phyloP scores from a whole-genome alignment of 2,113 vertebrate species.

The Eptesicus fuscus region DNA sequence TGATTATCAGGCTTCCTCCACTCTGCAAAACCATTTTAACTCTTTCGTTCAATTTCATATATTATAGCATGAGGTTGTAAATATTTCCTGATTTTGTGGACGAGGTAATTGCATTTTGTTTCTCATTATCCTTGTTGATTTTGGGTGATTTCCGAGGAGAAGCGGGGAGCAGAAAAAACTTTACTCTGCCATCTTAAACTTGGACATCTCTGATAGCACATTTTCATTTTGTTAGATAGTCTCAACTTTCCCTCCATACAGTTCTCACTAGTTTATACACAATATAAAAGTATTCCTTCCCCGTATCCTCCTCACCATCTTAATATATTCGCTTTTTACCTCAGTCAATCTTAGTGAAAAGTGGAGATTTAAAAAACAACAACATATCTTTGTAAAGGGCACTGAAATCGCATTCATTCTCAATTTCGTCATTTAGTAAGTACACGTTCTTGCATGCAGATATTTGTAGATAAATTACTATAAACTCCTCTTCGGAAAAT shows the following conservation, averaged over 20 bases:
- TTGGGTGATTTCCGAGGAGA: not conserved
- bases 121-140: not conserved
- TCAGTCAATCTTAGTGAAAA: conserved; percentile 29
- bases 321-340: not conserved
- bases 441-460: not conserved
- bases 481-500: not conserved
- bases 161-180: not conserved
- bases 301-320: not conserved
- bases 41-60: not conserved
- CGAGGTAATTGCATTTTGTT: not conserved
- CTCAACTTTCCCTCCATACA: not conserved
- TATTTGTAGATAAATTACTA: not conserved
- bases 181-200: not conserved
- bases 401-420: not conserved
- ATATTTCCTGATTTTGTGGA: not conserved
- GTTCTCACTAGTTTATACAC: not conserved
- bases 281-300: not conserved
- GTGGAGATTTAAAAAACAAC: not conserved
- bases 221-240: conserved; percentile 1
- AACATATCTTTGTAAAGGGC: not conserved
- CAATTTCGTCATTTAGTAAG: not conserved
- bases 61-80: not conserved
- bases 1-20: not conserved
- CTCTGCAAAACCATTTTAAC: not conserved
- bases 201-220: not conserved